These are phyloP conservation scores for Hyperoodon ampullatus DNA, from an alignment of 2,113 vertebrate species.

Conservation along the genomic window DNA sequence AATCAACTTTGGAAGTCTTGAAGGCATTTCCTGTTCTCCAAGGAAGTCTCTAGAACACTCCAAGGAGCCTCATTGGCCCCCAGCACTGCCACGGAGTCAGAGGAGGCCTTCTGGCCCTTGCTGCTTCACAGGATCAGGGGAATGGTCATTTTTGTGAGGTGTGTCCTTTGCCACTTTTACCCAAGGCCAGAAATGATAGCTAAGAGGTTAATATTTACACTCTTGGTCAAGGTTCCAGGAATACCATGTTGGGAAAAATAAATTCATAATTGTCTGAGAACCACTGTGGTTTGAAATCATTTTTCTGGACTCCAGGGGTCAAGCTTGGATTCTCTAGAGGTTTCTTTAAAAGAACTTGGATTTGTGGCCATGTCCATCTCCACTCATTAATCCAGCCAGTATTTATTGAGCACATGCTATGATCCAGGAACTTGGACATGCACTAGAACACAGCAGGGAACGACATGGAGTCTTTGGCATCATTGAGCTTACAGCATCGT, in stretches of 20 bases:
- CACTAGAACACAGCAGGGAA: neutral
- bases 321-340: neutral
- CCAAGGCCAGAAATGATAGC: fast-evolving
- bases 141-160: neutral
- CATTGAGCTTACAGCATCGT: fast-evolving
- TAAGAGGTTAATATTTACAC: too few species aligned
- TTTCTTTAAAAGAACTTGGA: neutral
- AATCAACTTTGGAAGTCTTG: neutral
- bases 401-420: neutral
- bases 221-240: neutral
- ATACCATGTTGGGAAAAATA: neutral
- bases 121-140: fast-evolving
- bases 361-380: neutral
- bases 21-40: neutral
- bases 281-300: neutral
- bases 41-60: neutral
- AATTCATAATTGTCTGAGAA: neutral
- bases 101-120: fast-evolving
- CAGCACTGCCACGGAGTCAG: neutral
- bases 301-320: neutral
- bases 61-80: neutral
- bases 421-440: neutral
- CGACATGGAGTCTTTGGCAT: too few species aligned
- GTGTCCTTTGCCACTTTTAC: neutral
- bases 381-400: too few species aligned